A percentile compares a stretch with the other conserved stretches of the same genome.
These are phyloP conservation scores for Rousettus madagascariensis DNA, from an alignment of 2,797 vertebrate species.

Conservation along the genomic window DNA sequence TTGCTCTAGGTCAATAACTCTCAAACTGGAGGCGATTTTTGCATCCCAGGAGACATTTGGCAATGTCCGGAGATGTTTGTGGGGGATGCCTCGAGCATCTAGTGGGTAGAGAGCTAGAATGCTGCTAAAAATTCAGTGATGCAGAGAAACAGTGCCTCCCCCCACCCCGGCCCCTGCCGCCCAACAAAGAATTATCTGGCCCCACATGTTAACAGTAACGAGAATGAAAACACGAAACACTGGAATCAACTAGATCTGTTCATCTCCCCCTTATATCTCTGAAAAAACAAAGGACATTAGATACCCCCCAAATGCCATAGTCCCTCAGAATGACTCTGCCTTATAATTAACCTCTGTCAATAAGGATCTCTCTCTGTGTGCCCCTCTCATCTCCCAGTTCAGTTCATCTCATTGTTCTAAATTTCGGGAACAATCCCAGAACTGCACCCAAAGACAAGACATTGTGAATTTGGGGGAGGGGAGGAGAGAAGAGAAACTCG, in stretches of 20 bases:
- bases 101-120: neutral
- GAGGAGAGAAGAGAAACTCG: neutral
- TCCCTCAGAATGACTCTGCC: neutral
- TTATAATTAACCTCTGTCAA: neutral
- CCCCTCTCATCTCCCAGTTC: neutral
- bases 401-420: neutral
- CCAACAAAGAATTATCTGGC: neutral
- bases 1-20: neutral
- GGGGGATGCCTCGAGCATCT: neutral
- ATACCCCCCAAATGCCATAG: neutral
- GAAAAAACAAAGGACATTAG: neutral
- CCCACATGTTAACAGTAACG: accelerated
- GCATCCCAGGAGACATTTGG: neutral
- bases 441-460: conserved; percentile 38
- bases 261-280: neutral
- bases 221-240: neutral
- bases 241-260: neutral
- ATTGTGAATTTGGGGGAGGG: neutral
- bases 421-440: conserved; percentile 54
- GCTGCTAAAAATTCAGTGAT: neutral
- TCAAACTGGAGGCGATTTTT: neutral
- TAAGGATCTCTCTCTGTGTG: neutral
- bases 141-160: neutral
- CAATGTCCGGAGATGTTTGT: neutral
- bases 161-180: no score